Conservation (phyloP, 2,888 invertebrate genomes). For the Ophioninae sp. region DNA sequence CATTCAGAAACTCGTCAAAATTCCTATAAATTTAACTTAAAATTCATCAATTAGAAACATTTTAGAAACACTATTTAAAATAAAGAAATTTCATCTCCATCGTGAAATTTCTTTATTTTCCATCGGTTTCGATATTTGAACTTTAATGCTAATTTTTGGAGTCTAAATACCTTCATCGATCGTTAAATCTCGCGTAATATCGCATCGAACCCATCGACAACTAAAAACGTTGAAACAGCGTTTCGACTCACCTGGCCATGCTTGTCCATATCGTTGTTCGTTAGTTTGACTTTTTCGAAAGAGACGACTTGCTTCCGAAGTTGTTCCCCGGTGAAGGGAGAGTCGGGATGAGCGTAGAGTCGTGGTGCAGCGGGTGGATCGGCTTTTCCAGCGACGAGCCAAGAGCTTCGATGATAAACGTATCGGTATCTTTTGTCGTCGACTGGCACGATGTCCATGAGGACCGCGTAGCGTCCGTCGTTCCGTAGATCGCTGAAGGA, state of each 20-base stretch:
- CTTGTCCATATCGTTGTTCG: constrained; percentile 92
- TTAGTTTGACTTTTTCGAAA: constrained; percentile 92
- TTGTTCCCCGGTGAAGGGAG: constrained; percentile 90
- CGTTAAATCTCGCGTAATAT: neutral
- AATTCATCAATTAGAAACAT: no score
- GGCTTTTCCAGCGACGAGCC: constrained; percentile 92
- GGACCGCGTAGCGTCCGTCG: constrained; percentile 87
- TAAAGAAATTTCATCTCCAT: no score
- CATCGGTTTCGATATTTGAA: neutral
- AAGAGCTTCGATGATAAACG: constrained; percentile 91
- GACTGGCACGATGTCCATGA: constrained; percentile 91
- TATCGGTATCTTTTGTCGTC: constrained; percentile 91
- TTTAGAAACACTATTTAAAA: no score
- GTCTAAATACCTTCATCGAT: no score
- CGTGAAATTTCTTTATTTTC: no score
- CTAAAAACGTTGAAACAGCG: neutral
- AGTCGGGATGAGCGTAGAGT: constrained; percentile 90
- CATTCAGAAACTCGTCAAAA: neutral
- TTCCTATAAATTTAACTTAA: neutral
- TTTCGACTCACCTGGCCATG: constrained; percentile 86
- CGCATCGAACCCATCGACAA: neutral
- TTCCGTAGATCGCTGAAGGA: constrained; percentile 87
- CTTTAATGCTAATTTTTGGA: neutral
- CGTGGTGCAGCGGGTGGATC: constrained; percentile 88
- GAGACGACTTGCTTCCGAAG: constrained; percentile 90